Evolutionary conservation across 2,797 vertebrate species (phyloP), one percentile per base, ranked within the genome.

Genomic region (Selene dorsalis): DNA sequence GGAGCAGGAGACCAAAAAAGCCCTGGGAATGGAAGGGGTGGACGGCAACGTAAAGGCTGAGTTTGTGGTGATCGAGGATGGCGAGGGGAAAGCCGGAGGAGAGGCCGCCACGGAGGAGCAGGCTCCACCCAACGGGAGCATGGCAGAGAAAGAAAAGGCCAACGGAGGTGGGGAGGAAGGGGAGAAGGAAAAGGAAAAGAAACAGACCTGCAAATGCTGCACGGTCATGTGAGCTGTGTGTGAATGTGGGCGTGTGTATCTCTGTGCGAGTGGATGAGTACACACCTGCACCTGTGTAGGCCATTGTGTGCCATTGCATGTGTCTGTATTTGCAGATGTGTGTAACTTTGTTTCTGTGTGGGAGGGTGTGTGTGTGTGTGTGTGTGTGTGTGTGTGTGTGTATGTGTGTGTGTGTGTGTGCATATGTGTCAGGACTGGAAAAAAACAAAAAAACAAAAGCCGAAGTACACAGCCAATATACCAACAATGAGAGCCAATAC

Each of bases 161-260:
- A 94, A 94, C 0, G 93, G 93, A 2, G 87, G 93, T 30, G 94
- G 95, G 0, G 93, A 93, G 17, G 90, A 96, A 73, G 91, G 82
- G 39, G 94, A 95, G 83, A 95, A 96, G 79, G 93, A 95, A 3
- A 95, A 95, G 80, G 88, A 93, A 91, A 98, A 96, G 95, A 97
- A 98, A 94, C 97, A 96, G 91, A 95, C 94, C 62, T 99, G 97
- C 94, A 97, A 97, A 87, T 98, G 97, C 91, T 98, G 97, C 93
- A 95, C 95, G 2, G 91, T 99, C 91, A 98, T 99, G 97, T 99
- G 96, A 98, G 91, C 55, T 70, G 9, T 53, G 60, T 76, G 66
- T 28, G 52, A 43, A 56, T 47, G 30, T 61, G 59, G 76, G 45
- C 39, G 74, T 71, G 68, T 43, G 64, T 59, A 67, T 60, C 55